Percentiles rank a stretch among this genome's conserved stretches.
Evolutionary conservation across 2,797 vertebrate genomes (phyloP).

Genomic region (Chelon labrosus): DNA sequence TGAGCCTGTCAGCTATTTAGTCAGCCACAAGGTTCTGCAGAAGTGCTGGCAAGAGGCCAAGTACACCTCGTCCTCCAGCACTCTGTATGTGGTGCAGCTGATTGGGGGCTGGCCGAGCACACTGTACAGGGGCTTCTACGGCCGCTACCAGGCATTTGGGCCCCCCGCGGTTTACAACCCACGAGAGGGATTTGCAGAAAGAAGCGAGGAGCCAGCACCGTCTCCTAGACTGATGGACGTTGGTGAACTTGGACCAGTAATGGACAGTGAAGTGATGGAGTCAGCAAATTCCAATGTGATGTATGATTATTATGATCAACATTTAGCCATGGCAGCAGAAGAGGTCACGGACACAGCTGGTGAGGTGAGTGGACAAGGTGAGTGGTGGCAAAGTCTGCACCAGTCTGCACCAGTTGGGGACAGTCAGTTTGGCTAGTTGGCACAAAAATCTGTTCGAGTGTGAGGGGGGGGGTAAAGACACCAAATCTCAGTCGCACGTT

Average conservation of each 20-base stretch:
- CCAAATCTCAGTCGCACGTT: too few species aligned
- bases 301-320: slow-evolving; percentile 43
- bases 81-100: slow-evolving; percentile 80
- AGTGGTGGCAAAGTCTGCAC: too few species aligned
- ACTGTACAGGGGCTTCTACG: slow-evolving; percentile 81
- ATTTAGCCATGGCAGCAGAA: not conserved
- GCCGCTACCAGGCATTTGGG: slow-evolving; percentile 74
- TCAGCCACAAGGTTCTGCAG: slow-evolving; percentile 73
- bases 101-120: slow-evolving; percentile 65
- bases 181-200: not conserved
- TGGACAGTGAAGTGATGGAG: not conserved
- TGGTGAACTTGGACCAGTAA: not conserved
- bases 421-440: too few species aligned
- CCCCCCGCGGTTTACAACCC: slow-evolving; percentile 52
- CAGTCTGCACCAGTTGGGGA: too few species aligned
- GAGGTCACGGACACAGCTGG: not conserved
- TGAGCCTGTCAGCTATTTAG: slow-evolving; percentile 47
- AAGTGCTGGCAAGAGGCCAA: slow-evolving; percentile 79
- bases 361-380: not conserved
- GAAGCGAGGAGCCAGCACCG: not conserved
- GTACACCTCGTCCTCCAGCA: slow-evolving; percentile 73
- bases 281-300: not conserved
- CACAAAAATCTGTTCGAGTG: too few species aligned
- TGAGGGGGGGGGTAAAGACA: too few species aligned
- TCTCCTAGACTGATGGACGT: not conserved